Base-by-base conservation (phyloP, 2,888 invertebrate species). In the Melanostoma scalare region DNA sequence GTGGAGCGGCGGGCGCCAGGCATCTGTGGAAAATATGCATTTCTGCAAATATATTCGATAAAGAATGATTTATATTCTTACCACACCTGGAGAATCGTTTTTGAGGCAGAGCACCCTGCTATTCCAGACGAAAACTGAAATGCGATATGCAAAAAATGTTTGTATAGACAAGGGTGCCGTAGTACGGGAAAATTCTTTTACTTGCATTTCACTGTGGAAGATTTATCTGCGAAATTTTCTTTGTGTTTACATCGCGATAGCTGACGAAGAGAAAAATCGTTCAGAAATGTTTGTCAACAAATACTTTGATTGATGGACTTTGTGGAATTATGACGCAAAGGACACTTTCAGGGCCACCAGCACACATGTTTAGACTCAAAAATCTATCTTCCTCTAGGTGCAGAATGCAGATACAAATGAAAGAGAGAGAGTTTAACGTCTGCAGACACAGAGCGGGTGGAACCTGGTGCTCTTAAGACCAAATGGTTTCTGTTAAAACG, bases 171-270 rank as follows among this genome's bases (percentile, higher is more conserved):
- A 55, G 38, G 38, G 10, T n/a, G 20, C 55, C 36, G 58, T 42
- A 36, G 61, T 20, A 61, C 53, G 46, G 40, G 67, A 72, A 44
- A 50, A 63, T 40, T 55, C 44, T 36, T 33, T 72, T 61, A 38
- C 50, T 33, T 69, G 75, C 75, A 53, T 65, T 65, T 72, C 36
- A 30, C 20, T 20, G 36, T 55, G 42, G 42, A 74, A 79, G 84
- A 84, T 84, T 84, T 79, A 84, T 84, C 79, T 75, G 61, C 36
- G 44, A 60, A 79, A 79, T 60, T 75, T 79, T 79, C 75, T 55
- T 44, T 68, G 53, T 79, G 84, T 84, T 71, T 84, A 71, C 84
- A 65, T 75, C 44, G 65, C 30, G 33, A 68, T 58, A 67, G 50
- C 33, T 40, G 58, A 76, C 48, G 40, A 36, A 3, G 65, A 42